These are phyloP conservation scores for Ibidorhyncha struthersii DNA, from an alignment of 2,113 vertebrate species.

Conservation along the genomic window DNA sequence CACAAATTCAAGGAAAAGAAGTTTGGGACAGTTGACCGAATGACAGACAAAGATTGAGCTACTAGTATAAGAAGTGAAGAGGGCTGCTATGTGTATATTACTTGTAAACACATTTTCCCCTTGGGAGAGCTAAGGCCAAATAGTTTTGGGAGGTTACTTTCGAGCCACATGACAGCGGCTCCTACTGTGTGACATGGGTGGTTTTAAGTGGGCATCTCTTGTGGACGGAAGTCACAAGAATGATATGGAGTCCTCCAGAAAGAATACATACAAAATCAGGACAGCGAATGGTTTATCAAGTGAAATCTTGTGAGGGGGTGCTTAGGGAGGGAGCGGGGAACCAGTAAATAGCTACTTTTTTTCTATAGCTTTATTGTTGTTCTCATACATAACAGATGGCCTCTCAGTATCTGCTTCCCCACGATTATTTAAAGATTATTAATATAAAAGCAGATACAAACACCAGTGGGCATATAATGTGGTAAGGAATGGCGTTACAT, in stretches of 20 bases:
- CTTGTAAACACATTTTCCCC: not conserved
- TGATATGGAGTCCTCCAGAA: no score
- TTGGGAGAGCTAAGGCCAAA: not conserved
- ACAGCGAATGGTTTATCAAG: not conserved
- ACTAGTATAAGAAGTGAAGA: not conserved
- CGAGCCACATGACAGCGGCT: not conserved
- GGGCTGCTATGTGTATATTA: fast-evolving
- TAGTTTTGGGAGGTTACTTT: not conserved
- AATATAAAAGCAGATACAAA: not conserved
- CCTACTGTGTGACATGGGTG: not conserved
- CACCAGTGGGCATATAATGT: not conserved
- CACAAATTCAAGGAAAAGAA: not conserved
- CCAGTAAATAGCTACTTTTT: not conserved
- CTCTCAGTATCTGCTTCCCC: not conserved
- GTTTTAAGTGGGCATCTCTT: not conserved
- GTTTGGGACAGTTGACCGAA: not conserved
- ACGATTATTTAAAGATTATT: not conserved
- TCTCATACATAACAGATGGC: not conserved
- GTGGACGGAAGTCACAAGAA: not conserved
- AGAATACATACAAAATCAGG: not conserved
- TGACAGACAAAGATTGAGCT: not conserved
- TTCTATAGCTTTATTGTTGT: not conserved
- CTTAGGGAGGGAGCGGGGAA: not conserved
- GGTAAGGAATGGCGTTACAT: not conserved
- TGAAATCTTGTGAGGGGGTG: not conserved